Conservation (phyloP, 2,113 vertebrate genomes). For the Clarias batrachus region DNA sequence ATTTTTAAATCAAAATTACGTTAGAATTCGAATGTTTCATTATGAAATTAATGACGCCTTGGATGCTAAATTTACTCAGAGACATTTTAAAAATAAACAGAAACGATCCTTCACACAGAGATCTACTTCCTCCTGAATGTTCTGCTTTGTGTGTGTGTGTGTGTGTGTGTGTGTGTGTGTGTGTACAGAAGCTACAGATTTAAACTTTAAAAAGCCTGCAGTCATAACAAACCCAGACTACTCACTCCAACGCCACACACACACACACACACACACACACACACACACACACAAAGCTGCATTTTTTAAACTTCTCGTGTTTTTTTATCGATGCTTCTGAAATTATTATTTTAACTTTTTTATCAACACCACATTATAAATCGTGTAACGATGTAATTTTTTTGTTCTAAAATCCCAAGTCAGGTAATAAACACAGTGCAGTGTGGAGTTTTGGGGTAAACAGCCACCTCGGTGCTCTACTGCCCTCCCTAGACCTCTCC, state of each 20-base stretch:
- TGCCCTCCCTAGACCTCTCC: too few species aligned
- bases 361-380: not conserved
- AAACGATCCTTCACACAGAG: not conserved
- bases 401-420: not conserved
- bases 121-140: not conserved
- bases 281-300: not conserved
- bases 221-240: conserved; percentile 40
- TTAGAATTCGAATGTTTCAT: not conserved
- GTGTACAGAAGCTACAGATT: not conserved
- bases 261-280: conserved; percentile 1
- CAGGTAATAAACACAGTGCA: not conserved
- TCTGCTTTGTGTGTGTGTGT: not conserved
- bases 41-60: not conserved
- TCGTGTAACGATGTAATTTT: not conserved
- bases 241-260: not conserved
- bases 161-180: not conserved
- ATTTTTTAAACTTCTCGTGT: not conserved
- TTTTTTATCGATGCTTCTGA: not conserved
- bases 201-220: conserved; percentile 4
- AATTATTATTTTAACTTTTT: not conserved
- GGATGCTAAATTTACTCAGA: not conserved
- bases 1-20: not conserved
- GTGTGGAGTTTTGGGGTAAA: not conserved
- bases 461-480: not conserved
- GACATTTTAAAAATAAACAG: not conserved